Evolutionary conservation across 2,888 invertebrate genomes (phyloP).

Genomic region (Mesopsocus fuscifrons): DNA sequence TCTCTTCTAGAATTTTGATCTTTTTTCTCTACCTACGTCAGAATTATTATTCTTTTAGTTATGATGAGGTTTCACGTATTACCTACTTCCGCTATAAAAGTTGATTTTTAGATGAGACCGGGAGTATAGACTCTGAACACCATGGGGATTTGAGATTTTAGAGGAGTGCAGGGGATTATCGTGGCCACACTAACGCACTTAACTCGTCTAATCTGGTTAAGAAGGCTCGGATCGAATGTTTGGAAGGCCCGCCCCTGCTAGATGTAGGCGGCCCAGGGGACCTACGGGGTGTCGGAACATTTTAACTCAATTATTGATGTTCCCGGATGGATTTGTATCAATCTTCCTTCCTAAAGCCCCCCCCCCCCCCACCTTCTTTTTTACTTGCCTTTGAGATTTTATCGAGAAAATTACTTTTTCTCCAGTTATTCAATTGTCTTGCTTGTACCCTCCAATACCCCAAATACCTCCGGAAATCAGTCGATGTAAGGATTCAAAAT

Average conservation of each 20-base stretch:
- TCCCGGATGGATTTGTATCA: conserved; percentile 2
- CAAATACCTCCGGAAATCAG: no score
- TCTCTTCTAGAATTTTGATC: no score
- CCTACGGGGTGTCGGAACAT: conserved; percentile 9
- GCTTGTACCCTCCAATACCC: not conserved
- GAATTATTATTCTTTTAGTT: no score
- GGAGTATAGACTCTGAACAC: not conserved
- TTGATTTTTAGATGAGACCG: no score
- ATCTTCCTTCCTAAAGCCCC: not conserved
- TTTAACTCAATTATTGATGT: conserved; percentile 10
- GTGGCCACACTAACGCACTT: conserved; percentile 14
- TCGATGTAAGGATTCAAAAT: no score
- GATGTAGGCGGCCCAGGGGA: conserved; percentile 2
- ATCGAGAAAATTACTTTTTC: conserved; percentile 6
- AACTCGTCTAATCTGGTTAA: conserved; percentile 14
- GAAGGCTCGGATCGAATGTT: conserved; percentile 5
- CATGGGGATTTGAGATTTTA: not conserved
- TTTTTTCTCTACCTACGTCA: no score
- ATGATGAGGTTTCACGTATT: no score
- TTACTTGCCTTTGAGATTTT: conserved; percentile 6
- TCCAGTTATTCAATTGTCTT: conserved; percentile 4
- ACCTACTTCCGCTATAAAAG: no score
- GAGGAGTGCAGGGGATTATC: conserved; percentile 9
- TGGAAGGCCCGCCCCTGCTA: not conserved
- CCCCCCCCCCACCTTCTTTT: not conserved